Percentiles rank a stretch among this genome's conserved stretches.
Conservation (phyloP, 2,113 vertebrate genomes). For the Coptodon bakossiorum region DNA sequence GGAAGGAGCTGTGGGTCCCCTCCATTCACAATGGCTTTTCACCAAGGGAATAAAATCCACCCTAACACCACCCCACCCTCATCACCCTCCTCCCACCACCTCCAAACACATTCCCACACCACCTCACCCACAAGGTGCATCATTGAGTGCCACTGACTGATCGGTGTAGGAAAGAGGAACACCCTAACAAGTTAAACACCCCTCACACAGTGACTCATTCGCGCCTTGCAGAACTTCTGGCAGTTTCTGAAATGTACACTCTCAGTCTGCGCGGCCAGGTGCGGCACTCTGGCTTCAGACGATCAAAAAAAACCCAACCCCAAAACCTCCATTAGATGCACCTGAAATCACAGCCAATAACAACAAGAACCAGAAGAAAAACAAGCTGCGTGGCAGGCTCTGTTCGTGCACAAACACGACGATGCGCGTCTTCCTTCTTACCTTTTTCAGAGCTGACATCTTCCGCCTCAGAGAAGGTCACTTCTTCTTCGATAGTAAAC, state of each 20-base stretch:
- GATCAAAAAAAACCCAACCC: background rate
- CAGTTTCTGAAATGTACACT: background rate
- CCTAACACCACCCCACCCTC: background rate
- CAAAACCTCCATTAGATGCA: background rate
- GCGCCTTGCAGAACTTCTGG: slow-evolving; percentile 26
- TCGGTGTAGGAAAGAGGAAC: background rate
- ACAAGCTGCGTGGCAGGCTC: background rate
- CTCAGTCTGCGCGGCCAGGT: background rate
- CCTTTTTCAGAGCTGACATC: slow-evolving; percentile 66
- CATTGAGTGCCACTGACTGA: background rate
- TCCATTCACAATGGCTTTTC: background rate
- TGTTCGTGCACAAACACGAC: background rate
- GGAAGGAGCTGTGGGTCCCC: background rate
- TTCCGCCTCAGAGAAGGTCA: slow-evolving; percentile 54
- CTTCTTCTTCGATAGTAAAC: slow-evolving; percentile 29
- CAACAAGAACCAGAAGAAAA: background rate
- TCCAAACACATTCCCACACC: background rate
- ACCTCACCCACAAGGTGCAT: slow-evolving; percentile 8
- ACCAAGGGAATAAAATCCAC: background rate
- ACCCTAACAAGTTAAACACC: background rate
- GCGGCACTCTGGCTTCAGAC: background rate
- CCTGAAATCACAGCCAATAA: background rate
- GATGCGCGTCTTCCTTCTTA: background rate
- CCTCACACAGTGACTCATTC: slow-evolving; percentile 14
- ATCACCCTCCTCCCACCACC: background rate